Conservation (phyloP, 64 coral and sea anemone genomes). For the Stichodactyla helianthus region DNA sequence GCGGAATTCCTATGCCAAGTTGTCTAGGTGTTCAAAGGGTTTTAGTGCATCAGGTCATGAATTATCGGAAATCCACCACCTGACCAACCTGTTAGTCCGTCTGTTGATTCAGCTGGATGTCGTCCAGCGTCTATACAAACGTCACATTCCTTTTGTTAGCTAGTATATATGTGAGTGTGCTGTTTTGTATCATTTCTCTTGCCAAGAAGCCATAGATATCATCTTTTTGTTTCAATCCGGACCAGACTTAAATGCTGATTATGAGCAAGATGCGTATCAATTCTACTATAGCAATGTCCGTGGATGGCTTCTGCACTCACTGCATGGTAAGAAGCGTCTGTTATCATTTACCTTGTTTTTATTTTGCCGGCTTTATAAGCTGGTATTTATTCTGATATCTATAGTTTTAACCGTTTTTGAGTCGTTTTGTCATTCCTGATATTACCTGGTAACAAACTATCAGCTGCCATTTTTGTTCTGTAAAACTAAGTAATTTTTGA, state of each 20-base stretch:
- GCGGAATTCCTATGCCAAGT: neutral
- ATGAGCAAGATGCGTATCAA: neutral
- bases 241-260: neutral
- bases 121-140: conserved; percentile 1
- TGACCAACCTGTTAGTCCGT: neutral
- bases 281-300: neutral
- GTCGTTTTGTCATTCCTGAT: too few species aligned
- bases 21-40: too few species aligned
- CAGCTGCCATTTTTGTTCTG: too few species aligned
- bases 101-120: neutral
- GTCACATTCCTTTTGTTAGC: neutral
- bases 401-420: neutral
- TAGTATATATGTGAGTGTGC: neutral
- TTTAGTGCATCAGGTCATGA: neutral
- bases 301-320: neutral
- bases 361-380: neutral
- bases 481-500: too few species aligned
- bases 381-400: too few species aligned
- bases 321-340: neutral
- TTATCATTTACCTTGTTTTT: neutral
- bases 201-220: neutral
- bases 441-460: too few species aligned
- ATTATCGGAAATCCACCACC: neutral
- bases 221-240: neutral
- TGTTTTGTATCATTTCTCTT: neutral